phyloP scores from a whole-genome alignment of 1,140 invertebrate genomes.

The Eulimnadia texana region DNA sequence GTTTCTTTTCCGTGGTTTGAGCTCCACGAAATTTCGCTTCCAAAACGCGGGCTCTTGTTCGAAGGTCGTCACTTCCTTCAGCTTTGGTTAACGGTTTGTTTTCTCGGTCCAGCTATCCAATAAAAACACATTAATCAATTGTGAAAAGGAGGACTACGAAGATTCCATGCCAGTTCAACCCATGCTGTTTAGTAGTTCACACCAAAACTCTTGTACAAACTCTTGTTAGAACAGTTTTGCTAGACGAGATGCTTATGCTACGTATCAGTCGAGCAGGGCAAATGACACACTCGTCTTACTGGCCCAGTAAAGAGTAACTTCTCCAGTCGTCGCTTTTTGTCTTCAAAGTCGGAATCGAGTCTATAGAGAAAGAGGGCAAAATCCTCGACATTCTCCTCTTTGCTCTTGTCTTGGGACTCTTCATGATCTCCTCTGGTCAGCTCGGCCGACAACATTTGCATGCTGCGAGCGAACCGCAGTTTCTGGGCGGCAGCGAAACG shows the following conservation, averaged over 20 bases:
- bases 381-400: conserved; percentile 25
- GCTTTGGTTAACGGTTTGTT: conserved; percentile 34
- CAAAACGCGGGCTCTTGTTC: conserved; percentile 31
- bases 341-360: conserved; percentile 17
- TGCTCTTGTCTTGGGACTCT: not conserved
- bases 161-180: too few relatives aligned
- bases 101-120: conserved; percentile 44
- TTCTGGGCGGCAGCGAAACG: conserved; percentile 46
- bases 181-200: too few relatives aligned
- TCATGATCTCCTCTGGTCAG: not conserved
- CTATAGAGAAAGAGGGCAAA: conserved; percentile 15
- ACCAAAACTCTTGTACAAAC: too few relatives aligned
- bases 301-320: conserved; percentile 10
- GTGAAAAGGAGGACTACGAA: too few relatives aligned
- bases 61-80: conserved; percentile 31
- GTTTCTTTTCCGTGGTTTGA: conserved; percentile 46
- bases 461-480: conserved; percentile 52
- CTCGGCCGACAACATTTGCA: conserved; percentile 51
- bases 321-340: conserved; percentile 14
- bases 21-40: conserved; percentile 39
- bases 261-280: too few relatives aligned
- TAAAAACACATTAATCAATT: too few relatives aligned
- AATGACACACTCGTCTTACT: conserved; percentile 5
- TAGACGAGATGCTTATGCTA: too few relatives aligned
- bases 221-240: too few relatives aligned